A percentile compares a stretch with the other conserved stretches of the same genome.
These are phyloP conservation scores for Latrodectus hesperus DNA, from an alignment of 2,888 invertebrate species.

Conservation along the genomic window DNA sequence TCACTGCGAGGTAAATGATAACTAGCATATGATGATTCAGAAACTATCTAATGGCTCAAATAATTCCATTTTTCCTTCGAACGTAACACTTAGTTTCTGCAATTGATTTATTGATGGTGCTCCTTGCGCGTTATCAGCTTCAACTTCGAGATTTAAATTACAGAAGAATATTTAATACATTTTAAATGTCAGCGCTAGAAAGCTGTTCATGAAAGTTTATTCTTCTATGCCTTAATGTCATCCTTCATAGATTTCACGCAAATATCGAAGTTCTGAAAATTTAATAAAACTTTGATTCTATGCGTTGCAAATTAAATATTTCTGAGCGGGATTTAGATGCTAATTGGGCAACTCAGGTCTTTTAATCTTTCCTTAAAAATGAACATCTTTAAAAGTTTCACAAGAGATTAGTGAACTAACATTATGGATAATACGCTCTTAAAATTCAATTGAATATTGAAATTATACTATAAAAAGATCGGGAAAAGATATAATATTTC, in stretches of 20 bases:
- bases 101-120: not conserved
- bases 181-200: not conserved
- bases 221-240: conserved; percentile 10
- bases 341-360: conserved; percentile 34
- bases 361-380: conserved; percentile 30
- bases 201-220: not conserved
- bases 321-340: conserved; percentile 9
- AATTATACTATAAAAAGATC: no score
- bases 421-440: no score
- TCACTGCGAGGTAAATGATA: not conserved
- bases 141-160: not conserved
- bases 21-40: not conserved
- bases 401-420: conserved; percentile 46
- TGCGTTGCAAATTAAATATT: conserved; percentile 16
- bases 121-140: conserved; percentile 12
- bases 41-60: not conserved
- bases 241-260: not conserved
- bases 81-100: not conserved
- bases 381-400: conserved; percentile 39
- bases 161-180: not conserved
- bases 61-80: not conserved
- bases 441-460: no score
- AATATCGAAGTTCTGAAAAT: conserved; percentile 31
- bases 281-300: conserved; percentile 39
- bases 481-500: no score